These are phyloP conservation scores for Hippocampus comes DNA, from an alignment of 2,113 vertebrate species.

Conservation along the genomic window DNA sequence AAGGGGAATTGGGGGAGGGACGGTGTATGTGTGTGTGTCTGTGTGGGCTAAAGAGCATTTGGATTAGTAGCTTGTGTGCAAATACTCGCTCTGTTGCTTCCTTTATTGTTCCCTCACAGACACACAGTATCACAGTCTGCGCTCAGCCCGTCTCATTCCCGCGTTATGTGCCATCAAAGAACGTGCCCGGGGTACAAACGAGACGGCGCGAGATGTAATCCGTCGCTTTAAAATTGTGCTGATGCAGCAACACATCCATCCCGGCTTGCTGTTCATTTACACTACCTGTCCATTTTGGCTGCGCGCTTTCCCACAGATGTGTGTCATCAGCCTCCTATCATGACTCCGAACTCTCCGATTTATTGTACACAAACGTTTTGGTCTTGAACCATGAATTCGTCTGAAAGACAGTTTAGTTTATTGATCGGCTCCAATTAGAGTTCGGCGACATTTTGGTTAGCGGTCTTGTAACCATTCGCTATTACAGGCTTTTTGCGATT, in stretches of 20 bases:
- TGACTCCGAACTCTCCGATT: no score
- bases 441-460: no score
- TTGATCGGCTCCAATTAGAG: no score
- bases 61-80: conserved; percentile 51
- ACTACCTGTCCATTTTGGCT: background rate
- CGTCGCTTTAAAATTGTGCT: conserved; percentile 26
- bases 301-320: background rate
- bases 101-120: background rate
- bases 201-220: conserved; percentile 11
- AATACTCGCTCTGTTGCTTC: conserved; percentile 32
- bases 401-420: no score
- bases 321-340: background rate
- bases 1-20: conserved; percentile 24
- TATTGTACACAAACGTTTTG: no score
- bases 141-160: conserved; percentile 14
- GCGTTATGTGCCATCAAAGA: conserved; percentile 19
- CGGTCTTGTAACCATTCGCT: background rate
- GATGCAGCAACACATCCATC: conserved; percentile 24
- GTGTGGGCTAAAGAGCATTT: conserved; percentile 48
- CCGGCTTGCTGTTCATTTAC: background rate
- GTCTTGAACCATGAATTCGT: no score
- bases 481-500: no score
- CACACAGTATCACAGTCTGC: conserved; percentile 10
- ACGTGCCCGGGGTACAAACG: conserved; percentile 25
- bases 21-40: background rate